phyloP scores from a whole-genome alignment of 2,797 vertebrate genomes.

The Rhinichthys osculus region DNA sequence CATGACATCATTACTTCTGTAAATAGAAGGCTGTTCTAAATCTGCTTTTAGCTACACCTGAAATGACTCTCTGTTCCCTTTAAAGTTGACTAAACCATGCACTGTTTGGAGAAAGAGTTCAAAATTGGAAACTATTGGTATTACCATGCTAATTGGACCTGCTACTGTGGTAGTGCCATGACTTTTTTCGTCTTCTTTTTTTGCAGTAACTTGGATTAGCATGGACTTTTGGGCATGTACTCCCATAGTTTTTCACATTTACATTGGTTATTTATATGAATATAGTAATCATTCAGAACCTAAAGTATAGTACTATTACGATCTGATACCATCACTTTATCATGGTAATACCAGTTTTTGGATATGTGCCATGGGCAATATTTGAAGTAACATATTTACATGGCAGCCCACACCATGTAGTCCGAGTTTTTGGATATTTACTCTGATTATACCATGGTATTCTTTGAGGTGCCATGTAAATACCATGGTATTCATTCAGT shows the following conservation, averaged over 20 bases:
- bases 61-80: neutral
- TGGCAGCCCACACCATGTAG: neutral
- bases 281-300: neutral
- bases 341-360: neutral
- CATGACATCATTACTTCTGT: conserved; percentile 29
- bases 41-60: neutral
- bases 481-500: neutral
- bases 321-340: neutral
- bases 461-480: neutral
- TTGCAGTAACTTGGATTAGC: neutral
- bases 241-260: neutral
- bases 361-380: neutral
- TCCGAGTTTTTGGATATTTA: neutral
- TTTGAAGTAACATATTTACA: neutral
- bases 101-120: neutral
- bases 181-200: neutral
- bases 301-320: neutral
- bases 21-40: conserved; percentile 18
- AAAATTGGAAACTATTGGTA: neutral
- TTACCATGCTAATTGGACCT: neutral
- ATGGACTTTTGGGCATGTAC: neutral
- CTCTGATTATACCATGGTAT: neutral
- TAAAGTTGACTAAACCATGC: neutral
- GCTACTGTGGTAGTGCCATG: neutral
- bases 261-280: neutral